phyloP scores from a whole-genome alignment of 2,113 vertebrate genomes.

The Cephalopholis sonnerati region DNA sequence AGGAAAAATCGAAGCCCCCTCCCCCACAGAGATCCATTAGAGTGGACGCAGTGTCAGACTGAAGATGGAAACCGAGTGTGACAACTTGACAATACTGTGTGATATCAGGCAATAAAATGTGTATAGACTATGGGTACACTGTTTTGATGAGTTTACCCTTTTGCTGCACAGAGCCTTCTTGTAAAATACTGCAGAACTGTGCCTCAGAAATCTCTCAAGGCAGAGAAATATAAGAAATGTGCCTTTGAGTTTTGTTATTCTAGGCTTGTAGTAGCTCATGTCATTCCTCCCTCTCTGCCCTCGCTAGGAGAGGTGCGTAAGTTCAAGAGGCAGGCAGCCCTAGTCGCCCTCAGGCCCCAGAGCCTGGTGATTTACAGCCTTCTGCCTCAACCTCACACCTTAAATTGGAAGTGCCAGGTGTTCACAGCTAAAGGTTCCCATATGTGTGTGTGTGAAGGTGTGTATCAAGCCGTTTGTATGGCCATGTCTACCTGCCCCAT shows the following conservation, averaged over 20 bases:
- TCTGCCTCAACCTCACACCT: constrained; percentile 31
- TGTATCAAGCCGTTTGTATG: background rate
- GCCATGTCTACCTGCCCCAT: constrained; percentile 17
- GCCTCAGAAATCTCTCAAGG: constrained; percentile 9
- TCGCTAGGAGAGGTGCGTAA: constrained; percentile 14
- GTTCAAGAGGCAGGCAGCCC: constrained; percentile 42
- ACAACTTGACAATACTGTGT: no score
- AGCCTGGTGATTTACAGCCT: constrained; percentile 58
- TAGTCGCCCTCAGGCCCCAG: constrained; percentile 33
- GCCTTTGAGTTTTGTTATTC: constrained; percentile 28
- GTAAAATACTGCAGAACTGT: constrained; percentile 2
- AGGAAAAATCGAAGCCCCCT: no score
- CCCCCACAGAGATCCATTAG: no score
- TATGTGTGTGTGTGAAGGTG: constrained; percentile 13
- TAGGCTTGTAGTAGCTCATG: constrained; percentile 16
- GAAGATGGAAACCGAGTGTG: no score
- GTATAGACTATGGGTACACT: background rate
- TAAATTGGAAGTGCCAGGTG: constrained; percentile 57
- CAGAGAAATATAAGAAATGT: constrained; percentile 6
- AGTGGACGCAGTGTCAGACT: no score
- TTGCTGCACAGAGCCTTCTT: background rate
- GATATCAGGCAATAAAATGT: background rate
- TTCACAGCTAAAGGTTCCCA: constrained; percentile 31
- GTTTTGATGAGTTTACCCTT: background rate
- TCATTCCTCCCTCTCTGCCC: constrained; percentile 20